Percentiles rank a stretch among this genome's conserved stretches.
These are phyloP conservation scores for Catharus minimus DNA, from an alignment of 2,113 vertebrate genomes.

Conservation along the genomic window DNA sequence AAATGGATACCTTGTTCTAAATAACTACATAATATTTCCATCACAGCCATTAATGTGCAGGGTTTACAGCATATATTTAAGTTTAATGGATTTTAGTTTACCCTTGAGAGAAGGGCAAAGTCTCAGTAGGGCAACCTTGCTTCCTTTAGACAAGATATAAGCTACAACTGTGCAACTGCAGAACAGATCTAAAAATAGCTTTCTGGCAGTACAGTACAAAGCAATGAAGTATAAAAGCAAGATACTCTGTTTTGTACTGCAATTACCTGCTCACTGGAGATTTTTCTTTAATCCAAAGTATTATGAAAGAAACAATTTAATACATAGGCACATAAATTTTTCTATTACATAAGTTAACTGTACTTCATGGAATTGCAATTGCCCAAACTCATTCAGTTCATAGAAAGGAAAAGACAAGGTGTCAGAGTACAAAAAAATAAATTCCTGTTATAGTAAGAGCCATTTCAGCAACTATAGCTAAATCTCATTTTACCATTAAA, in stretches of 20 bases:
- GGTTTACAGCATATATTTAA: slow-evolving; percentile 17
- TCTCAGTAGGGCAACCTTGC: slow-evolving; percentile 18
- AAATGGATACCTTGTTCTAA: slow-evolving; percentile 5
- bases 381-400: not conserved
- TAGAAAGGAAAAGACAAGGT: not conserved
- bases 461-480: not conserved
- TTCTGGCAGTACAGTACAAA: slow-evolving; percentile 19
- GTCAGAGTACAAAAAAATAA: not conserved
- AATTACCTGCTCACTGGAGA: not conserved
- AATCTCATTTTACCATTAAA: not conserved
- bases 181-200: slow-evolving; percentile 53
- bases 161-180: slow-evolving; percentile 30
- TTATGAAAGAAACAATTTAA: not conserved
- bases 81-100: slow-evolving; percentile 38
- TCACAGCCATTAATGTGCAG: not conserved
- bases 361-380: not conserved
- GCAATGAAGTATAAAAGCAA: slow-evolving; percentile 38
- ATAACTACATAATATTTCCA: slow-evolving; percentile 7
- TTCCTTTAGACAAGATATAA: slow-evolving; percentile 17
- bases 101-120: slow-evolving; percentile 51
- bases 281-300: not conserved
- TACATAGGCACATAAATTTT: not conserved
- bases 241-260: not conserved
- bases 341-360: not conserved
- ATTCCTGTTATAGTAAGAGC: not conserved